Evolutionary conservation across 1,140 invertebrate genomes (phyloP), one percentile per base, ranked within the genome.

Genomic region (Galendromus occidentalis): DNA sequence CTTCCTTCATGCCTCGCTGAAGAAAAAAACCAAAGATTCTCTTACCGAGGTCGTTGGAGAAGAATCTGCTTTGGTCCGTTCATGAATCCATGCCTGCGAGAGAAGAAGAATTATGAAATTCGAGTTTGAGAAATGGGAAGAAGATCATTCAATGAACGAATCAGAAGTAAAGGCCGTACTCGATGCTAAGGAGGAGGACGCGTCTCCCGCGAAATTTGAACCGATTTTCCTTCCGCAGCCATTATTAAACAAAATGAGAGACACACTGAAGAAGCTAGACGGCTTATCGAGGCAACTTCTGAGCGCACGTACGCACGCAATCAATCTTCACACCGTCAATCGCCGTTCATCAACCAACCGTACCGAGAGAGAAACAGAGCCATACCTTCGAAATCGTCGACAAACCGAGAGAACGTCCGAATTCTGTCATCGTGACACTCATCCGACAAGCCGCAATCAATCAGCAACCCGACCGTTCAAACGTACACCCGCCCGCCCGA

Each of bases 211-310:
- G 33, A 59, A 14, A 59, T 59, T 59, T 59, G 51, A 59, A 59
- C 22, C 51, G 22, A 25, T 59, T 59, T 59, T 59, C 51, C 14
- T 59, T 59, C 51, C 51, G 51, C 51, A 59, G 51, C 51, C 51
- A 59, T 25, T 59, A 59, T 59, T 59, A 59, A 25, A 20, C 51
- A 25, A 20, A 47, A 47, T 47, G 18, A 59, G 51, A 59, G 14
- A 25, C 14, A 14, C 12, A 59, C 17, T 25, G 25, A 33, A 20
- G 14, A 17, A 59, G 25, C 51, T 59, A 59, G 14, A 25, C 14
- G 25, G 22, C 14, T 59, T 33, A 18, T 59, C 51, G 33, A 17
- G 28, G 33, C 17, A 25, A 29, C 33, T 59, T 33, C 25, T 33
- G 25, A 59, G 25, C 14, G 22, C 51, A 28, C 25, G 51, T 22